Conservation (phyloP, 1,140 invertebrate species). For the Apis florea region DNA sequence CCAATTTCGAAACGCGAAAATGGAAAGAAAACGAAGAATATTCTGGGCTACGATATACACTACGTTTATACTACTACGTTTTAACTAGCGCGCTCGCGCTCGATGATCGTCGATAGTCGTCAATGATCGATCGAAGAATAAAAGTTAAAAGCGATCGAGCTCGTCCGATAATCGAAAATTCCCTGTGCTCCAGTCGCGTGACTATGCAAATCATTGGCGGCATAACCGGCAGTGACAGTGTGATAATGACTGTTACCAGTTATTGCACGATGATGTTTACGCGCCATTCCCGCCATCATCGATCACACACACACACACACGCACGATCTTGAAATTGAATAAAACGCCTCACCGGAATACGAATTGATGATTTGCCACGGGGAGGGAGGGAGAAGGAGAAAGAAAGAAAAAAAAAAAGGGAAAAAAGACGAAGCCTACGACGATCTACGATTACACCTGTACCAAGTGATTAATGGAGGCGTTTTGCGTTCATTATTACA, state of each 20-base stretch:
- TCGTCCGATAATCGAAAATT: slow-evolving; percentile 42
- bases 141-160: slow-evolving; percentile 28
- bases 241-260: slow-evolving; percentile 56
- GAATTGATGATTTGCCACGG: slow-evolving; percentile 10
- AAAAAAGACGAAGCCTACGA: slow-evolving; percentile 5
- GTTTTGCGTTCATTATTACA: slow-evolving; percentile 33
- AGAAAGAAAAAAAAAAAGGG: not conserved
- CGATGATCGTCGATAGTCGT: not conserved
- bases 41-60: no score
- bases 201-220: slow-evolving; percentile 50
- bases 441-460: slow-evolving; percentile 13
- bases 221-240: slow-evolving; percentile 46
- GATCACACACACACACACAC: slow-evolving; percentile 36
- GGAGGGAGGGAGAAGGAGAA: no score
- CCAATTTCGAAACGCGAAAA: no score
- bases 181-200: slow-evolving; percentile 47
- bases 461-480: slow-evolving; percentile 26
- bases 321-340: slow-evolving; percentile 35
- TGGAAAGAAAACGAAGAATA: no score
- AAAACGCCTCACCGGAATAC: slow-evolving; percentile 1
- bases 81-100: no score
- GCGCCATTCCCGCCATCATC: slow-evolving; percentile 39
- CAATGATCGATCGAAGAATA: not conserved
- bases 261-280: slow-evolving; percentile 43
- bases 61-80: no score